Evolutionary conservation across 2,113 vertebrate genomes (phyloP).

Genomic region (Cichladusa arquata): DNA sequence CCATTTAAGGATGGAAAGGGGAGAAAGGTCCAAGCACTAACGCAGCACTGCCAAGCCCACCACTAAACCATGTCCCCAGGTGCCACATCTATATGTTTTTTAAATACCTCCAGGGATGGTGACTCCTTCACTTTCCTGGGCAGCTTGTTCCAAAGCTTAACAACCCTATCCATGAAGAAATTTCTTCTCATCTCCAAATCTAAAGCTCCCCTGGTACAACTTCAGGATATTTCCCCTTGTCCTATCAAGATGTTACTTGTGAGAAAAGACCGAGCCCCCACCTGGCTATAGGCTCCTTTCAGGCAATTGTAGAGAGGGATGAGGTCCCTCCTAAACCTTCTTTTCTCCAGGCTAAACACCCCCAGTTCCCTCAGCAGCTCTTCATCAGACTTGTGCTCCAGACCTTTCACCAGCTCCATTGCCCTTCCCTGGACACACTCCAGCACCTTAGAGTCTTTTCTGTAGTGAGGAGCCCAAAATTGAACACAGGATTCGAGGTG

Average conservation of each 20-base stretch:
- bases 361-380: background rate
- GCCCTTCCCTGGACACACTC: background rate
- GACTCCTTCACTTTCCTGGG: background rate
- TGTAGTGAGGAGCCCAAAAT: background rate
- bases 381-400: background rate
- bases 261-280: background rate
- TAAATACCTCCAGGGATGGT: background rate
- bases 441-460: background rate
- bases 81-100: background rate
- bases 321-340: background rate
- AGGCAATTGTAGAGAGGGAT: background rate
- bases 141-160: background rate
- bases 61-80: background rate
- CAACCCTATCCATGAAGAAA: background rate
- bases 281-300: background rate
- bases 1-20: background rate
- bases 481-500: background rate
- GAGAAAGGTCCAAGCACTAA: background rate
- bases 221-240: background rate
- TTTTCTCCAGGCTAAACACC: background rate
- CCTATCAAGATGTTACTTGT: background rate
- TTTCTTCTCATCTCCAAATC: background rate
- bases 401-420: background rate
- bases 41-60: fast-evolving
- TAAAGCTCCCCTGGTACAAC: background rate